Conservation (phyloP, 2,797 vertebrate genomes). For the Octomys mimax region DNA sequence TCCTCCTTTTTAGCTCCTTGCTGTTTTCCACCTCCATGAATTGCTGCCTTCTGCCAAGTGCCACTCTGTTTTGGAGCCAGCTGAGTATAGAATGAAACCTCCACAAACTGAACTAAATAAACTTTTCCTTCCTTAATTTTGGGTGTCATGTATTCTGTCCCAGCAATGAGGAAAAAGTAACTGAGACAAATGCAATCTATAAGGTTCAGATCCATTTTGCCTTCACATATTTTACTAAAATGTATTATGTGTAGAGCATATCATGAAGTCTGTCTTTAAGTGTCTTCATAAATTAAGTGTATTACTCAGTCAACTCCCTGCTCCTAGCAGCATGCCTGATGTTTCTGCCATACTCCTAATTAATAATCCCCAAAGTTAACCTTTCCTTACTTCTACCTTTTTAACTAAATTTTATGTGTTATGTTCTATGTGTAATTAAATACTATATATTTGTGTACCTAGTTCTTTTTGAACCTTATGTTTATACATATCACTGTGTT, state of each 20-base stretch:
- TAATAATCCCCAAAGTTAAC: background rate
- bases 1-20: too few relatives aligned
- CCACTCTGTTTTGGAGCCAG: too few relatives aligned
- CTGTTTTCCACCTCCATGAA: too few relatives aligned
- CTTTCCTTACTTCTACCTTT: background rate
- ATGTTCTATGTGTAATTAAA: constrained; percentile 13
- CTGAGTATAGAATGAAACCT: too few relatives aligned
- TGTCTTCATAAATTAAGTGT: background rate
- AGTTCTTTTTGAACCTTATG: background rate
- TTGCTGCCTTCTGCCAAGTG: too few relatives aligned
- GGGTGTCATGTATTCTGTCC: too few relatives aligned
- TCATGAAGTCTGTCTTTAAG: background rate
- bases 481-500: background rate
- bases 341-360: background rate
- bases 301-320: background rate
- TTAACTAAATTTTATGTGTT: background rate
- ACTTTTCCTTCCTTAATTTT: too few relatives aligned
- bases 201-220: background rate
- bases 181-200: background rate
- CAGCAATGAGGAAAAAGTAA: too few relatives aligned
- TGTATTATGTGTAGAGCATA: background rate
- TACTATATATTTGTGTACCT: background rate
- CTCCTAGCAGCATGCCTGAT: background rate
- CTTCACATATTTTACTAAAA: background rate
- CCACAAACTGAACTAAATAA: too few relatives aligned